Percentiles rank a stretch among this genome's conserved stretches.
Conservation (phyloP, 2,888 invertebrate species). For the Lasiommata megera region DNA sequence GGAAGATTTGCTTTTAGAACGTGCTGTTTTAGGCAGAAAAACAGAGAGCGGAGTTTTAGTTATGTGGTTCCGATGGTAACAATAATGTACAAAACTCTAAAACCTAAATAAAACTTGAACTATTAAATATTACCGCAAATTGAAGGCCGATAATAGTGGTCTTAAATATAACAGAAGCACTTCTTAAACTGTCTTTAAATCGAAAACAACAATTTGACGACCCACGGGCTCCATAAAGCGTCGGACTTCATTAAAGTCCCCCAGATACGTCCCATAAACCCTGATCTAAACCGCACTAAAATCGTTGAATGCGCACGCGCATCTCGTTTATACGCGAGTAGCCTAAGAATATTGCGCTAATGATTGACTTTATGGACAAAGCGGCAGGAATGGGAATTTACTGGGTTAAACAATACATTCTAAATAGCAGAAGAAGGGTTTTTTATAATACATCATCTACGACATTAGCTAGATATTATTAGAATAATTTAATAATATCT, state of each 20-base stretch:
- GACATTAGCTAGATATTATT: too few species aligned
- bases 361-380: slow-evolving; percentile 20
- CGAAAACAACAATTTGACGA: slow-evolving; percentile 22
- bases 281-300: slow-evolving; percentile 40
- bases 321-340: slow-evolving; percentile 33
- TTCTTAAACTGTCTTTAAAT: slow-evolving; percentile 12
- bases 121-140: not conserved
- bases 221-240: slow-evolving; percentile 21
- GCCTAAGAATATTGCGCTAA: slow-evolving; percentile 13
- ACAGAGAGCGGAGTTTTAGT: too few species aligned
- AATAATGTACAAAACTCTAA: too few species aligned
- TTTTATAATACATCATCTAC: too few species aligned
- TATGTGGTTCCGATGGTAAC: too few species aligned
- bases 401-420: slow-evolving; percentile 7
- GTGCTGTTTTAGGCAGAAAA: too few species aligned
- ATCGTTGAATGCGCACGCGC: slow-evolving; percentile 36
- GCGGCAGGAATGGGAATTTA: slow-evolving; percentile 1
- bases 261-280: slow-evolving; percentile 36
- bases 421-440: not conserved
- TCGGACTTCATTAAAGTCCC: slow-evolving; percentile 28
- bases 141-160: not conserved
- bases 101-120: not conserved
- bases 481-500: too few species aligned
- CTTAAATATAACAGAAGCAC: slow-evolving; percentile 8
- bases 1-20: too few species aligned